phyloP scores from a whole-genome alignment of 2,113 vertebrate species.

The Polypterus bichir region DNA sequence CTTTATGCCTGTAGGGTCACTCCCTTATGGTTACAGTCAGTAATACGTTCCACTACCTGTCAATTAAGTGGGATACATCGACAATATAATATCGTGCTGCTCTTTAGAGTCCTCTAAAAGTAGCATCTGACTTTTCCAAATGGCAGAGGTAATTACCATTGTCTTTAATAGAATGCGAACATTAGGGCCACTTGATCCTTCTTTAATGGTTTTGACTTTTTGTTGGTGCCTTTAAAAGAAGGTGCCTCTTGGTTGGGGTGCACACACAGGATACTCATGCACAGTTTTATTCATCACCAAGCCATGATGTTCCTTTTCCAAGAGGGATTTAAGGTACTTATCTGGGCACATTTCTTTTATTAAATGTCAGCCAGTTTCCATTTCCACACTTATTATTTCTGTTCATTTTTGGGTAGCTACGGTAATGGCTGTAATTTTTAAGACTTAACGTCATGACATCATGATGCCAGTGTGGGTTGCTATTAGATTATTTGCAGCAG shows the following conservation, averaged over 20 bases:
- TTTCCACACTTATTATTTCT: conserved; percentile 1
- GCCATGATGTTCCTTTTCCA: background rate
- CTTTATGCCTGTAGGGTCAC: background rate
- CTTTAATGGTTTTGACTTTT: conserved; percentile 66
- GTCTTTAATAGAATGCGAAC: conserved; percentile 73
- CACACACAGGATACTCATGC: background rate
- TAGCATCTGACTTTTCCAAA: conserved; percentile 66
- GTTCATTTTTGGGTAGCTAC: background rate
- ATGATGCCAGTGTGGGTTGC: too few species aligned
- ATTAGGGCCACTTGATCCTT: conserved; percentile 59
- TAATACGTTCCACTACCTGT: background rate
- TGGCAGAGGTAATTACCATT: conserved; percentile 68
- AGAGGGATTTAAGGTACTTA: conserved; percentile 10
- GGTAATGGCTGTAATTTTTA: too few species aligned
- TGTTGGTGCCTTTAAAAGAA: conserved; percentile 30
- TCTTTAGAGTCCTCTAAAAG: conserved; percentile 36
- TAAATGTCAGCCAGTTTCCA: conserved; percentile 9
- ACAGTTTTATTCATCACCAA: background rate
- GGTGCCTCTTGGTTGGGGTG: conserved; percentile 22
- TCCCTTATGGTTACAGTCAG: background rate
- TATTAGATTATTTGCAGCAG: too few species aligned
- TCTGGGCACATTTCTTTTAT: conserved; percentile 8
- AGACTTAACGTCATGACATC: too few species aligned
- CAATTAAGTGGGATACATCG: conserved; percentile 25
- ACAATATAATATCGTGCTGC: conserved; percentile 37